Evolutionary conservation across 2,888 invertebrate species (phyloP).

Genomic region (Molorchus minor): DNA sequence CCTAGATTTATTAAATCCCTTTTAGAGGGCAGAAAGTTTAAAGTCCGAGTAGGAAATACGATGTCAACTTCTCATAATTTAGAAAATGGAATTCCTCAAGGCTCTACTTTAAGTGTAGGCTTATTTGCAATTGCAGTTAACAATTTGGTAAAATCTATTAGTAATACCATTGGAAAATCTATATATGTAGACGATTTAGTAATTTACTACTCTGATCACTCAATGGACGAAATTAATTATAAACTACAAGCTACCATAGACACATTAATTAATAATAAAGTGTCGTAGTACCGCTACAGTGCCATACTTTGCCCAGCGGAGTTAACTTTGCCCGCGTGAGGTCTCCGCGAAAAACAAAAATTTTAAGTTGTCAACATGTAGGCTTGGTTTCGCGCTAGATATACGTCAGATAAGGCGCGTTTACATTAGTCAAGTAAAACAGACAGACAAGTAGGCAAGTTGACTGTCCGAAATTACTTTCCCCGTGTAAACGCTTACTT

Average conservation of each 20-base stretch:
- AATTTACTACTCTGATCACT: slow-evolving; percentile 3
- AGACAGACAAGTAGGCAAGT: too few species aligned
- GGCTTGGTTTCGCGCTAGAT: too few species aligned
- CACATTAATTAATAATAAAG: too few species aligned
- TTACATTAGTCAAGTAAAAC: too few species aligned
- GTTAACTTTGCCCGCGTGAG: too few species aligned
- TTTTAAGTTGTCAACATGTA: too few species aligned
- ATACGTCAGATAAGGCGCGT: too few species aligned
- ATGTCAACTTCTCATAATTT: neutral
- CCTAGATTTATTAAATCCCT: neutral
- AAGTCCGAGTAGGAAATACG: neutral
- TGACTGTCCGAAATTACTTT: too few species aligned
- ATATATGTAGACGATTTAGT: slow-evolving; percentile 20
- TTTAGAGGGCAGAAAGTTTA: neutral
- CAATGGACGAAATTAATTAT: slow-evolving; percentile 9
- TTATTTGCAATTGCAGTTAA: slow-evolving; percentile 20
- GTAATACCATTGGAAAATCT: neutral
- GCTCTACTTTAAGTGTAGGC: slow-evolving; percentile 13
- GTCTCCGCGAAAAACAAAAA: too few species aligned
- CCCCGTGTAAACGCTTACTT: too few species aligned
- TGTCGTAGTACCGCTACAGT: too few species aligned
- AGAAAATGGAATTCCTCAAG: slow-evolving; percentile 22
- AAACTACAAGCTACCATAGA: slow-evolving; percentile 4
- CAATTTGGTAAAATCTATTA: neutral
- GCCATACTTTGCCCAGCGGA: too few species aligned